Evolutionary conservation across 92 coral and sea anemone genomes (phyloP).

Genomic region (Pocillopora meandrina): DNA sequence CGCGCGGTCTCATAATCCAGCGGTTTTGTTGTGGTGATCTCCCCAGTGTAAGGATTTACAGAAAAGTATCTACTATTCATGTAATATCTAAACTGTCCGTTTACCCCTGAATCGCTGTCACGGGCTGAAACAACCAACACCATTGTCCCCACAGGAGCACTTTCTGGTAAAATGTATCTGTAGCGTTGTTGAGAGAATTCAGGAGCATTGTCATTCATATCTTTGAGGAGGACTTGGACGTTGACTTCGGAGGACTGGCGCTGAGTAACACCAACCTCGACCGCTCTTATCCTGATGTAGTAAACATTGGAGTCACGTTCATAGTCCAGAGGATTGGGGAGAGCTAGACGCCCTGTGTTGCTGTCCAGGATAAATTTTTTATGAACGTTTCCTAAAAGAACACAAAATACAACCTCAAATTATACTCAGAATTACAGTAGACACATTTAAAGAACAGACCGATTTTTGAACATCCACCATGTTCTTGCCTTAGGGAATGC

Average conservation of each 20-base stretch:
- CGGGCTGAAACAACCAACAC: constrained; percentile 85
- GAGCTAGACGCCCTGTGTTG: constrained; percentile 79
- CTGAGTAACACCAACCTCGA: constrained; percentile 60
- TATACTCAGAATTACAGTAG: background rate
- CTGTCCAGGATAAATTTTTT: constrained; percentile 73
- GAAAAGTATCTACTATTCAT: constrained; percentile 64
- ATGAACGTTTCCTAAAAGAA: constrained; percentile 54
- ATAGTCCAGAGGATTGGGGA: constrained; percentile 77
- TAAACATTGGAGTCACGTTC: constrained; percentile 78
- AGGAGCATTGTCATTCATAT: constrained; percentile 89
- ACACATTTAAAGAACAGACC: background rate
- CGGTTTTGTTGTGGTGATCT: constrained; percentile 66
- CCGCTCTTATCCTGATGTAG: constrained; percentile 64
- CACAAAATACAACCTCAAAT: background rate
- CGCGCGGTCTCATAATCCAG: constrained; percentile 80
- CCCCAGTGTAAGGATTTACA: constrained; percentile 88
- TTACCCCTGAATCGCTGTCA: constrained; percentile 91
- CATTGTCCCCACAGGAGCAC: constrained; percentile 91
- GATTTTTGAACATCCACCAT: no score
- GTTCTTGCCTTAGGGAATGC: no score
- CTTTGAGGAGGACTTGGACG: constrained; percentile 75
- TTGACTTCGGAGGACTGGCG: constrained; percentile 64
- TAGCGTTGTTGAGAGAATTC: constrained; percentile 81
- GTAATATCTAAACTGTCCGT: constrained; percentile 81
- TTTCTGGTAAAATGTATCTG: constrained; percentile 86